Evolutionary conservation across 2,797 vertebrate genomes (phyloP).

Genomic region (Parauchenoglanis punctatus): DNA sequence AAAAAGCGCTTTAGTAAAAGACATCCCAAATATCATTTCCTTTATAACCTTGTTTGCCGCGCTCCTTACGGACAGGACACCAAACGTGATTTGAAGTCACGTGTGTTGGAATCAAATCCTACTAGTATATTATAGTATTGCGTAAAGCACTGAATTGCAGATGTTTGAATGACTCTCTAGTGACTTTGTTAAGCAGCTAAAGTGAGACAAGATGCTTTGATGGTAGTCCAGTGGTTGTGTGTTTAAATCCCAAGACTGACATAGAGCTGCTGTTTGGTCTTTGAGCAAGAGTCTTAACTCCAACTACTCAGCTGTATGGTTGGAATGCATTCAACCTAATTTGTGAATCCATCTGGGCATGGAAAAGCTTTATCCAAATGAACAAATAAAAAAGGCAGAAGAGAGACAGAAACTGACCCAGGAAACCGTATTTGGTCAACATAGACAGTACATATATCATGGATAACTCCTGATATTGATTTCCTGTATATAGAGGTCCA

Average conservation of each 20-base stretch:
- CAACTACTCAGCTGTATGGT: not conserved
- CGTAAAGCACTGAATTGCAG: constrained; percentile 2
- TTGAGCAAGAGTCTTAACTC: not conserved
- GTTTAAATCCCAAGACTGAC: constrained; percentile 1
- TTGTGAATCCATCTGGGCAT: not conserved
- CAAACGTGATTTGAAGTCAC: constrained; percentile 42
- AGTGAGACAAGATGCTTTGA: constrained; percentile 8
- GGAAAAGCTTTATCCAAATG: not conserved
- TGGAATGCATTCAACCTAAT: not conserved
- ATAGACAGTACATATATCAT: not conserved
- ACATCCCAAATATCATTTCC: constrained; percentile 3
- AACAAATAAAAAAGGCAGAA: not conserved
- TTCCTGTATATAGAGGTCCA: not conserved
- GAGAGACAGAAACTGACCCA: not conserved
- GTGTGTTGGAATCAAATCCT: constrained; percentile 48
- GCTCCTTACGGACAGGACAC: constrained; percentile 20
- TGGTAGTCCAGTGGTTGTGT: not conserved
- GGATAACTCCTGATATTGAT: not conserved
- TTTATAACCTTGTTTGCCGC: constrained; percentile 30
- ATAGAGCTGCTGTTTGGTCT: not conserved
- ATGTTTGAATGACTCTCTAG: constrained; percentile 1
- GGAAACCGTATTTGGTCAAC: not conserved
- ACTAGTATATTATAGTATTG: constrained; percentile 6
- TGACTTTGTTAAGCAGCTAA: constrained; percentile 22
- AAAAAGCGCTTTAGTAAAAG: constrained; percentile 29